These are phyloP conservation scores for Ptiloglossa arizonensis DNA, from an alignment of 1,140 invertebrate species.

Conservation along the genomic window DNA sequence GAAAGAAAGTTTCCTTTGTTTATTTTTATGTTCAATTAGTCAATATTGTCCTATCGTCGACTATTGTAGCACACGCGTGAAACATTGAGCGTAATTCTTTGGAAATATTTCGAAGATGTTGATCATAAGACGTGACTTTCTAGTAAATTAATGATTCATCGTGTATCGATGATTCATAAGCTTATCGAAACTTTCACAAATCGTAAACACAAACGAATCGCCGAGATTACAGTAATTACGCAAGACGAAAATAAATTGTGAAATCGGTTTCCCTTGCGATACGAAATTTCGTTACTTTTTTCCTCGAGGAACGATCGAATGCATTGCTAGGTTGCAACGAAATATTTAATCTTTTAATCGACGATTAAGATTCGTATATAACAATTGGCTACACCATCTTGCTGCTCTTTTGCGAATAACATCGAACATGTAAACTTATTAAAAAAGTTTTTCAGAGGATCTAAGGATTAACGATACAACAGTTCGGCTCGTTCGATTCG, in stretches of 20 bases:
- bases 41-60: too few relatives aligned
- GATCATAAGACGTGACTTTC: background rate
- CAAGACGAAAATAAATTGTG: background rate
- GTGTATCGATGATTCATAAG: background rate
- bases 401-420: background rate
- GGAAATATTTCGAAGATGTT: background rate
- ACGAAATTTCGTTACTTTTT: background rate
- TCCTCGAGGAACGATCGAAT: background rate
- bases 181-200: conserved; percentile 5
- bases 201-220: background rate
- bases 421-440: background rate
- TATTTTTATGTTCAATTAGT: too few relatives aligned
- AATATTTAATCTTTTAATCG: too few relatives aligned
- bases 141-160: conserved; percentile 6
- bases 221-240: background rate
- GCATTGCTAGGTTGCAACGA: background rate
- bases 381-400: background rate
- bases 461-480: background rate
- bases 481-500: background rate
- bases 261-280: background rate
- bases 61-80: too few relatives aligned
- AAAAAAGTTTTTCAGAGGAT: background rate
- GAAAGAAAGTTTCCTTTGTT: too few relatives aligned
- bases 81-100: background rate
- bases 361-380: too few relatives aligned